phyloP scores from a whole-genome alignment of 2,888 invertebrate genomes.

The Dasysyrphus albostriatus region DNA sequence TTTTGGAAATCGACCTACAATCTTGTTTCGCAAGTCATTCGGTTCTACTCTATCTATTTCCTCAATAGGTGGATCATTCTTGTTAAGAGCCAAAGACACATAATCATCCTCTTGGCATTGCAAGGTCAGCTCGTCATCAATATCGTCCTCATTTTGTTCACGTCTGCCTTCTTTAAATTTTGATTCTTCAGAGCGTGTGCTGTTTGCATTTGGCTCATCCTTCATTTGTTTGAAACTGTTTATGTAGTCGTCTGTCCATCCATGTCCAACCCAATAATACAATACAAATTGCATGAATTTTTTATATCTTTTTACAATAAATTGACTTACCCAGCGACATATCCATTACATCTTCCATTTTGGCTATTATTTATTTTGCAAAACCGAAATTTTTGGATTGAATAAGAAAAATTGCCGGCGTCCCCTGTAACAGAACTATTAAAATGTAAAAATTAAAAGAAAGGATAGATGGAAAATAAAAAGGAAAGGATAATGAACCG shows the following conservation, averaged over 20 bases:
- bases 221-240: slow-evolving; percentile 43
- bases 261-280: background rate
- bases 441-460: background rate
- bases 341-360: slow-evolving; percentile 55
- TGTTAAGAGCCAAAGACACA: slow-evolving; percentile 37
- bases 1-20: slow-evolving; percentile 42
- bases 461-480: background rate
- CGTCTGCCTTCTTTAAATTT: slow-evolving; percentile 69
- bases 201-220: background rate
- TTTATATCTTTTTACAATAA: background rate
- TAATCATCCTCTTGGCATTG: slow-evolving; percentile 53
- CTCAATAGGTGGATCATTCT: slow-evolving; percentile 1
- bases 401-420: background rate
- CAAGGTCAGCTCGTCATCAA: slow-evolving; percentile 32
- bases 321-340: slow-evolving; percentile 66
- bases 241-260: slow-evolving; percentile 57
- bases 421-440: background rate
- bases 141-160: slow-evolving; percentile 36
- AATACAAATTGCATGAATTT: background rate
- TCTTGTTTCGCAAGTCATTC: slow-evolving; percentile 59
- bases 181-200: slow-evolving; percentile 34
- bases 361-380: background rate
- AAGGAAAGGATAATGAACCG: background rate
- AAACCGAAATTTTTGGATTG: background rate
- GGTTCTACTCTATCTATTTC: background rate